Base-by-base conservation (phyloP, 2,797 vertebrate genomes). In the Perodicticus potto region DNA sequence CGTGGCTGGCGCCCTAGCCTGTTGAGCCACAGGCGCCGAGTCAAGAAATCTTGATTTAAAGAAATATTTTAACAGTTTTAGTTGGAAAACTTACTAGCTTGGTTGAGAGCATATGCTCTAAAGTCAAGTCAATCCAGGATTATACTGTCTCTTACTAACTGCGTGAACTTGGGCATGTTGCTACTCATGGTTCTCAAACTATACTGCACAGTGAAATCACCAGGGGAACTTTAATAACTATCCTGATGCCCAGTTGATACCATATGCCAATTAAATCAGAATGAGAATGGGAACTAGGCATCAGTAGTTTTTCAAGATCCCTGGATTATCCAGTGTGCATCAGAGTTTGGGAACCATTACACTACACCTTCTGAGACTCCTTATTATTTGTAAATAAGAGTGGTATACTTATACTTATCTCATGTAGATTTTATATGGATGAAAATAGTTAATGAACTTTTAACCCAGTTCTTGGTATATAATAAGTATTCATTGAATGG, bases 11-110 rank as follows among this genome's bases (percentile, higher is more conserved):
- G n/a, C n/a, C n/a, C n/a, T n/a, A n/a, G n/a, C n/a, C n/a, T n/a
- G n/a, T n/a, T n/a, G n/a, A n/a, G n/a, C n/a, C n/a, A n/a, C n/a
- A n/a, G n/a, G n/a, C n/a, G n/a, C n/a, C n/a, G n/a, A n/a, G n/a
- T n/a, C n/a, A n/a, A 82, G 49, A 92, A 93, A 86, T 78, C 14
- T 73, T 78, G 87, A 87, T 91, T 87, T 63, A 95, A 97, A 49
- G 59, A 94, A 94, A 55, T 67, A 77, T 61, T 74, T 95, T 74
- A 89, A 85, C 45, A 86, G 3, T 77, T 76, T 2, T 69, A 70
- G 40, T 82, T 95, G 55, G 59, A 94, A 96, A 86, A n/a, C 37
- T 16, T 82, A 17, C n/a, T 88, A 82, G 25, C 25, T 86, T 85
- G 57, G 5, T 89, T 95, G 32, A 92, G 43, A 95, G 27, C 61